A percentile compares a stretch with the other conserved stretches of the same genome.
Evolutionary conservation across 1,140 invertebrate genomes (phyloP).

Genomic region (Drosophila triauraria): DNA sequence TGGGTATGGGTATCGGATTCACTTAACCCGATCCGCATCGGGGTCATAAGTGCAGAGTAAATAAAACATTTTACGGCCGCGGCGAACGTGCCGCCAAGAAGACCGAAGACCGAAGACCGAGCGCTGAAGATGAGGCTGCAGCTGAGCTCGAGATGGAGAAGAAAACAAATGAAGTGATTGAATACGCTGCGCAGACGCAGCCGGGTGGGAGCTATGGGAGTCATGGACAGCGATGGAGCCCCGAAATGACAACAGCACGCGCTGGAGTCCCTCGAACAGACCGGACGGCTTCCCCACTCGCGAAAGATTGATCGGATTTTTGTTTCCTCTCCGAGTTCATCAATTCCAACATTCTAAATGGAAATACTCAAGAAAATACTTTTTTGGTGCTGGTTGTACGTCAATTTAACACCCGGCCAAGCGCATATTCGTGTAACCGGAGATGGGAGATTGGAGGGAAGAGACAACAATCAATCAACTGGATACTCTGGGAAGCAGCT

Average conservation of each 20-base stretch:
- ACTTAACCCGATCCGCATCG: constrained; percentile 78
- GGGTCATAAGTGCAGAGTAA: constrained; percentile 82
- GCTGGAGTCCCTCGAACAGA: constrained; percentile 47
- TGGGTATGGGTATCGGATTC: constrained; percentile 70
- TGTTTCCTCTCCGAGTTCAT: constrained; percentile 65
- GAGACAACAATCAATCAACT: constrained; percentile 34
- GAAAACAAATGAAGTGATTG: constrained; percentile 81
- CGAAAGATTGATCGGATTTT: constrained; percentile 75
- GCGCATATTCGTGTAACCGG: constrained; percentile 29
- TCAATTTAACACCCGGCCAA: constrained; percentile 40
- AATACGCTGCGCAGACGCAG: constrained; percentile 64
- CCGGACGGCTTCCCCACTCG: constrained; percentile 27
- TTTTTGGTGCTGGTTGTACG: constrained; percentile 27
- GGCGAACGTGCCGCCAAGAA: constrained; percentile 55
- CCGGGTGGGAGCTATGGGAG: constrained; percentile 14
- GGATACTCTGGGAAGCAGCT: constrained; percentile 17
- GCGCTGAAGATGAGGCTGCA: constrained; percentile 18
- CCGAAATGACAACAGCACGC: constrained; percentile 71
- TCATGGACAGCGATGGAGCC: background rate
- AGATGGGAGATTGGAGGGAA: constrained; percentile 6
- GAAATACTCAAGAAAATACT: constrained; percentile 41
- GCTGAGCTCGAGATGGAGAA: constrained; percentile 9
- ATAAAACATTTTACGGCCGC: constrained; percentile 76
- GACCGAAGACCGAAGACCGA: constrained; percentile 14
- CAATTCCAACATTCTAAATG: constrained; percentile 58